A percentile compares a stretch with the other conserved stretches of the same genome.
phyloP scores from a whole-genome alignment of 2,113 vertebrate genomes.

The Zapus hudsonius region DNA sequence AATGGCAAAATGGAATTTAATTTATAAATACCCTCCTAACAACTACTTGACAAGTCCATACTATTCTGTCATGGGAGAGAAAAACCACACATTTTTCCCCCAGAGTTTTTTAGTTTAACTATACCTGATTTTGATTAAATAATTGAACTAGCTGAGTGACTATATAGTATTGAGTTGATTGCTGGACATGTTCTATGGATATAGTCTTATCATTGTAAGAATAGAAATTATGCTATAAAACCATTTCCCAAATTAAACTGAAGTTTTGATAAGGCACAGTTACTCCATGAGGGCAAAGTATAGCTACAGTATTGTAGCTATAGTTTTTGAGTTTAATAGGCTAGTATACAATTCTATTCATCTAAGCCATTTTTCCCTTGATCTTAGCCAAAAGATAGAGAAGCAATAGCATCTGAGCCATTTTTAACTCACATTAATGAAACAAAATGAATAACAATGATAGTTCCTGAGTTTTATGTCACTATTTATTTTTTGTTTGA shows the following conservation, averaged over 20 bases:
- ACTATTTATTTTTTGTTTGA: background rate
- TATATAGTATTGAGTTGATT: conserved; percentile 41
- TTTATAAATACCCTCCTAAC: background rate
- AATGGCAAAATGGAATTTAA: background rate
- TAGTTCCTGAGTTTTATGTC: background rate
- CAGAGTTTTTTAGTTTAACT: conserved; percentile 4
- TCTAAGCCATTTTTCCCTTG: background rate
- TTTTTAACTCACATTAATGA: background rate
- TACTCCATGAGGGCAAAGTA: conserved; percentile 5
- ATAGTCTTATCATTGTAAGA: background rate
- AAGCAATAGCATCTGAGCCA: background rate
- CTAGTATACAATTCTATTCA: background rate
- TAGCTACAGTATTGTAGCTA: conserved; percentile 8
- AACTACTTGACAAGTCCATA: background rate
- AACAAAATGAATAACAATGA: background rate
- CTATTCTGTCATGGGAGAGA: background rate
- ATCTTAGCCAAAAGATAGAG: too few relatives aligned
- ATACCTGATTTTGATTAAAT: conserved; percentile 51
- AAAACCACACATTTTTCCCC: background rate
- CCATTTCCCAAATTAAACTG: conserved; percentile 44
- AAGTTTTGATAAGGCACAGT: conserved; percentile 13
- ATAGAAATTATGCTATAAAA: conserved; percentile 50
- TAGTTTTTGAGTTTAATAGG: background rate
- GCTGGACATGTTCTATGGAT: background rate
- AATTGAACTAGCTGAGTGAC: background rate